Evolutionary conservation across 2,888 invertebrate species (phyloP).

Genomic region (Aphodius granarius): DNA sequence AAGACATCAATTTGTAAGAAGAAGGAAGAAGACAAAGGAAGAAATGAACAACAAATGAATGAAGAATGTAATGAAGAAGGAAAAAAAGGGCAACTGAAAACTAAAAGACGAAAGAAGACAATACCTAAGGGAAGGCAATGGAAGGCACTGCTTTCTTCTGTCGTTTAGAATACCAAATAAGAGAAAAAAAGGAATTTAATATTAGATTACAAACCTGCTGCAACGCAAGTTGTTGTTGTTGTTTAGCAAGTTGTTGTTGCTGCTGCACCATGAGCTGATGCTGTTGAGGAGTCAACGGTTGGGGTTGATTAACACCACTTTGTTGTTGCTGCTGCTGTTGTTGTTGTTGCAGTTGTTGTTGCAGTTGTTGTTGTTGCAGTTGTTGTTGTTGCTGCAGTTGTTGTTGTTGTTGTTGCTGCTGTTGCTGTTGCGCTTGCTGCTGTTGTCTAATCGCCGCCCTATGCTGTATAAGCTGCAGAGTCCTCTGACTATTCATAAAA

Average conservation of each 20-base stretch:
- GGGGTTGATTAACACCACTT: conserved; percentile 40
- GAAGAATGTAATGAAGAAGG: too few species aligned
- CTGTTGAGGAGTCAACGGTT: conserved; percentile 47
- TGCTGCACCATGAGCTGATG: conserved; percentile 50
- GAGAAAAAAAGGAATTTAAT: not conserved
- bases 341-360: conserved; percentile 46
- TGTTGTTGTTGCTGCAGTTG: conserved; percentile 50
- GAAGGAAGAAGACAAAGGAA: too few species aligned
- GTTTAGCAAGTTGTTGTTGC: conserved; percentile 46
- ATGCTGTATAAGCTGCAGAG: conserved; percentile 48
- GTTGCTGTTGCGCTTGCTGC: conserved; percentile 36
- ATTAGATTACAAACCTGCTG: not conserved
- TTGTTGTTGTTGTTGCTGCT: conserved; percentile 44
- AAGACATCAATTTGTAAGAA: too few species aligned
- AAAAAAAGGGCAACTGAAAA: too few species aligned
- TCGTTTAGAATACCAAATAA: too few species aligned
- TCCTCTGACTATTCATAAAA: conserved; percentile 51
- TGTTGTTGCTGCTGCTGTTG: conserved; percentile 45
- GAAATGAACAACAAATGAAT: too few species aligned
- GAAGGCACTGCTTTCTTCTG: too few species aligned
- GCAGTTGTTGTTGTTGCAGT: conserved; percentile 49
- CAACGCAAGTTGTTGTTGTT: conserved; percentile 39
- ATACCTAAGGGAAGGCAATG: too few species aligned
- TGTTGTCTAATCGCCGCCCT: conserved; percentile 41
- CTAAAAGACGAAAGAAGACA: too few species aligned